Percentiles rank a stretch among this genome's conserved stretches.
Conservation (phyloP, 2,113 vertebrate species). For the Cyrtonyx montezumae region DNA sequence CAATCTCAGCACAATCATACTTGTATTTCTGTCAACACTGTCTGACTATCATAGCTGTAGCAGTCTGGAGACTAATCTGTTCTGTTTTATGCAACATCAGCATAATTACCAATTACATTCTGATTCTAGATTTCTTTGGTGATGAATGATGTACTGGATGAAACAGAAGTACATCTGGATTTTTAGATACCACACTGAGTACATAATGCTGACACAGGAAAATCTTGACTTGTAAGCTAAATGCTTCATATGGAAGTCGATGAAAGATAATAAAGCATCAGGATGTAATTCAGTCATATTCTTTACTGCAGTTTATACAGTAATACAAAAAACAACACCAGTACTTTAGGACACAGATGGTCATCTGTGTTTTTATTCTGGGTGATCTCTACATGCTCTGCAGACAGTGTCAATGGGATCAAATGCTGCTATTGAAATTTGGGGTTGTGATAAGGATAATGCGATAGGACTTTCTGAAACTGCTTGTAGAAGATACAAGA, state of each 20-base stretch:
- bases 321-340: background rate
- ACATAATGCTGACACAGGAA: conserved; percentile 46
- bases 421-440: background rate
- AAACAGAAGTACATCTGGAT: conserved; percentile 53
- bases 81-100: conserved; percentile 23
- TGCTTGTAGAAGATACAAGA: background rate
- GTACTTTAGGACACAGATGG: background rate
- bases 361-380: background rate
- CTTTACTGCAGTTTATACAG: background rate
- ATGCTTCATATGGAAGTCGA: background rate
- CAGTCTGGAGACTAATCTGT: background rate
- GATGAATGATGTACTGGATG: conserved; percentile 47
- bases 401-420: background rate
- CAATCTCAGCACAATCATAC: background rate
- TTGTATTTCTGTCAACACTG: conserved; percentile 36
- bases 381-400: background rate
- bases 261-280: conserved; percentile 11
- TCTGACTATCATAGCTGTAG: background rate
- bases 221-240: conserved; percentile 17
- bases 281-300: conserved; percentile 3
- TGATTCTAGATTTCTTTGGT: conserved; percentile 3
- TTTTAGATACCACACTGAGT: conserved; percentile 6
- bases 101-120: background rate
- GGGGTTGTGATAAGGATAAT: background rate
- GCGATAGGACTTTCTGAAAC: background rate